Conservation (phyloP, 2,797 vertebrate species). For the Mus caroli region DNA sequence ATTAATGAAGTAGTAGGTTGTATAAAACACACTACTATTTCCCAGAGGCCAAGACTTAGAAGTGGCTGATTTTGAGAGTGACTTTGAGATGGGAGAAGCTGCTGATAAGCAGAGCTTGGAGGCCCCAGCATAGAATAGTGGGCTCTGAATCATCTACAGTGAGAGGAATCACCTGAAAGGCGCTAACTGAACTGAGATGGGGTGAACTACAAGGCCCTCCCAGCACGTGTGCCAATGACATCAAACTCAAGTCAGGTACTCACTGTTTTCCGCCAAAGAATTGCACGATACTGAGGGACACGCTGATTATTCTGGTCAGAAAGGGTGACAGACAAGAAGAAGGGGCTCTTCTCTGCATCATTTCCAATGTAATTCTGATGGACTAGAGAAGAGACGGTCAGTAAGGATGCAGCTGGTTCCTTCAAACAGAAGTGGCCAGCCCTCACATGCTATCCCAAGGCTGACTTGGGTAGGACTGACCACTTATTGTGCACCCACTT, state of each 20-base stretch:
- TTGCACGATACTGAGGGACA: slow-evolving; percentile 97
- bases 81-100: background rate
- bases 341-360: slow-evolving; percentile 97
- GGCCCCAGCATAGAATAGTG: background rate
- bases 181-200: background rate
- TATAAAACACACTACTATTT: background rate
- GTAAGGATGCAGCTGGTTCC: background rate
- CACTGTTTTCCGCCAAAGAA: slow-evolving; percentile 98
- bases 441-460: background rate
- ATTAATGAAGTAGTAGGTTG: background rate
- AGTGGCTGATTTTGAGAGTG: background rate
- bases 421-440: background rate
- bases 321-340: slow-evolving; percentile 98
- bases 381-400: slow-evolving; percentile 89
- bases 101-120: background rate
- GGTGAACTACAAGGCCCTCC: background rate
- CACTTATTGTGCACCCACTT: background rate
- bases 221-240: background rate
- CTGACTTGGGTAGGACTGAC: background rate
- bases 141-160: background rate
- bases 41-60: background rate
- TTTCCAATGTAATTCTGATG: slow-evolving; percentile 99
- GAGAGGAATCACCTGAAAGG: background rate
- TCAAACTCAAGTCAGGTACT: slow-evolving; percentile 81
- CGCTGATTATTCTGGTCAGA: slow-evolving; percentile 99